Evolutionary conservation across 2,797 vertebrate species (phyloP), one percentile per base, ranked within the genome.

Genomic region (Gallinago stenura): DNA sequence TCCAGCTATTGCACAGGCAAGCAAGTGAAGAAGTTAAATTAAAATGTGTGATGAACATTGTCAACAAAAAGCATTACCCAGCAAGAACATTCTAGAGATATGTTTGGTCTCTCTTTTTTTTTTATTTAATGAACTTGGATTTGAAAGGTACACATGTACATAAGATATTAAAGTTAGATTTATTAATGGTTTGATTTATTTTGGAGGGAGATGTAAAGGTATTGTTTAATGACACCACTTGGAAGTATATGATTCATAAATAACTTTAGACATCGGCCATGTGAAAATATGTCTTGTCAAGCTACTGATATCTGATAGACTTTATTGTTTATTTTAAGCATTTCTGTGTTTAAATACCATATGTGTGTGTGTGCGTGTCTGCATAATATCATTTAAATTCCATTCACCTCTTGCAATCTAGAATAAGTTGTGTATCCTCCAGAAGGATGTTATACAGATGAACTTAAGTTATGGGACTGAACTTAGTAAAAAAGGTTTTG

Each of bases 351-450:
- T 54, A 58, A 21, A 7, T 73, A 46, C 21, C 2, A 0, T 8
- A 0, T 28, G 12, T 51, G 16, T 58, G 8, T 35, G 12, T 16
- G 8, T 39, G 2, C 9, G 4, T 7, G 6, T 51, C 57, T 68
- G 3, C 45, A 19, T 71, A 41, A 89, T 56, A 31, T 25, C 0
- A 46, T 50, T 64, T 53, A 5, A 87, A 31, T 86, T 70, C 15
- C 14, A 13, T 43, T 16, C 12, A 10, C 6, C 5, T 19, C 5
- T 35, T 66, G 9, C 7, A 48, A 4, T 66, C 10, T 31, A 25
- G 26, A 72, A 24, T 71, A 48, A 70, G 22, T 57, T 48, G 26
- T 58, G 43, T 10, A 21, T 75, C 18, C 14, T 69, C 3, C 28
- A 71, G 24, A 46, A 30, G 16, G 28, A 2, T 50, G 16, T 26